A percentile compares a stretch with the other conserved stretches of the same genome.
Evolutionary conservation across 2,888 invertebrate genomes (phyloP).

Genomic region (Netelia melanura): DNA sequence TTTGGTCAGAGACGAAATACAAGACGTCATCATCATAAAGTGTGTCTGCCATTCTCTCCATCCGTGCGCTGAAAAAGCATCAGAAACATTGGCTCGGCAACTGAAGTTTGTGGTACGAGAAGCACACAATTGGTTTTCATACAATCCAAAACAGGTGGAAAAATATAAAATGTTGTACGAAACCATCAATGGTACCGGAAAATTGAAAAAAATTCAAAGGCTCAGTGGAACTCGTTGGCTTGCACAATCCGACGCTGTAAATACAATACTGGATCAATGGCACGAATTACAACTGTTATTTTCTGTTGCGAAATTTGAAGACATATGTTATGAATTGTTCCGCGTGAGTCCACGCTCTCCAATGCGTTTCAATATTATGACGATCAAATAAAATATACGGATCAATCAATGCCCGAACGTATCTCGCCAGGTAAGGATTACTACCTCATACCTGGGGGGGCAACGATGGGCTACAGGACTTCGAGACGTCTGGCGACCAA

Average conservation of each 20-base stretch:
- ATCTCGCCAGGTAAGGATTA: too few relatives aligned
- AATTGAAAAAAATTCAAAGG: constrained; percentile 51
- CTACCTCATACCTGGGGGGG: too few relatives aligned
- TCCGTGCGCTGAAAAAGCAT: constrained; percentile 69
- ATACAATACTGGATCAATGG: constrained; percentile 75
- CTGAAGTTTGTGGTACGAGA: constrained; percentile 72
- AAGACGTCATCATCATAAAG: constrained; percentile 62
- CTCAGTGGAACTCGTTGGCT: constrained; percentile 66
- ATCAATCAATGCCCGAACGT: too few relatives aligned
- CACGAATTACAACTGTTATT: constrained; percentile 74
- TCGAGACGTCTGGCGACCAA: too few relatives aligned
- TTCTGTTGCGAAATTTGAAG: constrained; percentile 26
- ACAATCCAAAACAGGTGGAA: constrained; percentile 63
- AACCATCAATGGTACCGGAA: constrained; percentile 58
- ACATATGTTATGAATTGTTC: neutral
- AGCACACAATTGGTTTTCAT: constrained; percentile 71
- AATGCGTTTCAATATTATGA: too few relatives aligned
- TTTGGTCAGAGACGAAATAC: constrained; percentile 62
- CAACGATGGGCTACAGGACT: too few relatives aligned
- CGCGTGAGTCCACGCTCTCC: too few relatives aligned
- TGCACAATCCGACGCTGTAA: constrained; percentile 69
- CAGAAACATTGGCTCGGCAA: constrained; percentile 60
- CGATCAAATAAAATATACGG: too few relatives aligned
- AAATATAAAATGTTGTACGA: constrained; percentile 66
- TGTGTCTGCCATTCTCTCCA: constrained; percentile 72